phyloP scores from a whole-genome alignment of 2,113 vertebrate genomes.

The Arothron firmamentum region DNA sequence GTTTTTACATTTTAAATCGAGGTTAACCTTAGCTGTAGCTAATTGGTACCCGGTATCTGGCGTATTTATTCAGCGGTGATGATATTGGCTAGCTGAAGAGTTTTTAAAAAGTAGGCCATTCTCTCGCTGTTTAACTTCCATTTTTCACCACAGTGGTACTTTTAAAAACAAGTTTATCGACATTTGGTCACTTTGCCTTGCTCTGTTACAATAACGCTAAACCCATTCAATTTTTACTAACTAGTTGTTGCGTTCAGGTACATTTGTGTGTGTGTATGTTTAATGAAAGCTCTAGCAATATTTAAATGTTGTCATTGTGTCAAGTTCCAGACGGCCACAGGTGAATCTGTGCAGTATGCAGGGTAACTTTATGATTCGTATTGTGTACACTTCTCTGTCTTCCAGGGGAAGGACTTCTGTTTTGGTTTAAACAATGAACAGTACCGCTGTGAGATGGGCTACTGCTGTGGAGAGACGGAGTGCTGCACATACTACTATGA shows the following conservation, averaged over 20 bases:
- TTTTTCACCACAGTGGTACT: neutral
- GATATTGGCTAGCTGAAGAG: conserved; percentile 1
- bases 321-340: neutral
- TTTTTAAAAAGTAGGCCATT: neutral
- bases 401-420: conserved; percentile 79
- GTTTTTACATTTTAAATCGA: conserved; percentile 18
- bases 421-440: conserved; percentile 80
- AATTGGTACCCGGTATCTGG: conserved; percentile 45
- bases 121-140: neutral
- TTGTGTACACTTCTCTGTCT: conserved; percentile 25
- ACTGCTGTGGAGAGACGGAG: conserved; percentile 81
- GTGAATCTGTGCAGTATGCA: neutral
- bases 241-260: too few relatives aligned
- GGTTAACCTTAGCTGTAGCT: conserved; percentile 56
- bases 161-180: neutral
- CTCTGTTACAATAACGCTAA: too few relatives aligned
- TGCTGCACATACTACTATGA: conserved; percentile 85
- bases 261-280: too few relatives aligned
- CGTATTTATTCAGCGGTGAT: conserved; percentile 37
- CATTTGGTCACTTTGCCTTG: too few relatives aligned
- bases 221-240: too few relatives aligned
- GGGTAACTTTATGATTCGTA: conserved; percentile 5
- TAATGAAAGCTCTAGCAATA: too few relatives aligned
- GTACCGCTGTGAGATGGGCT: conserved; percentile 81
- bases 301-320: too few relatives aligned